Evolutionary conservation across 1,140 invertebrate species (phyloP).

Genomic region (Musca domestica): DNA sequence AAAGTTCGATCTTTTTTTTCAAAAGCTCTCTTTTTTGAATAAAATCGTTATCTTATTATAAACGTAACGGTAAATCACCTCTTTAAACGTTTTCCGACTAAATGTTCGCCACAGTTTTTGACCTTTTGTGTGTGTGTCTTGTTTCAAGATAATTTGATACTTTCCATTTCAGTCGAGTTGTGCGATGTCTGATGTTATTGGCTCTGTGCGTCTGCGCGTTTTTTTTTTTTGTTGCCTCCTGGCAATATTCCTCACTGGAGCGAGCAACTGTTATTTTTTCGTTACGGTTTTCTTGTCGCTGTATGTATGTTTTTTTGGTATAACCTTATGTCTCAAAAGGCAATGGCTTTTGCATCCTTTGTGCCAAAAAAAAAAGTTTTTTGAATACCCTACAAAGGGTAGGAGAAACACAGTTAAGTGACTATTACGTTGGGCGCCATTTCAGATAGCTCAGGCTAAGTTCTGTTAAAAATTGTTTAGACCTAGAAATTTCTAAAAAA

Average conservation of each 20-base stretch:
- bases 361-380: too few species aligned
- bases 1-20: too few species aligned
- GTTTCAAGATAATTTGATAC: conserved; percentile 17
- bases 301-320: background rate
- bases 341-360: too few species aligned
- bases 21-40: conserved; percentile 5
- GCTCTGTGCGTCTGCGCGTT: background rate
- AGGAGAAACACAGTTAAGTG: too few species aligned
- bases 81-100: conserved; percentile 16
- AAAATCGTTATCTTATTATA: conserved; percentile 7
- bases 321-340: background rate
- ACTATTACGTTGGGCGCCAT: too few species aligned
- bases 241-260: background rate
- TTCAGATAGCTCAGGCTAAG: too few species aligned
- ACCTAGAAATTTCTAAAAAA: too few species aligned
- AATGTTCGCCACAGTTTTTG: conserved; percentile 8
- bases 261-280: conserved; percentile 17
- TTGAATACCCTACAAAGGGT: too few species aligned
- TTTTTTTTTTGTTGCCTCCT: background rate
- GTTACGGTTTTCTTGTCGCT: background rate
- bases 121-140: conserved; percentile 21
- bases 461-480: too few species aligned
- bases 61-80: conserved; percentile 13
- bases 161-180: background rate
- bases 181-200: background rate